Evolutionary conservation across 2,113 vertebrate genomes (phyloP), one percentile per base, ranked within the genome.

Genomic region (Paratilapia polleni): DNA sequence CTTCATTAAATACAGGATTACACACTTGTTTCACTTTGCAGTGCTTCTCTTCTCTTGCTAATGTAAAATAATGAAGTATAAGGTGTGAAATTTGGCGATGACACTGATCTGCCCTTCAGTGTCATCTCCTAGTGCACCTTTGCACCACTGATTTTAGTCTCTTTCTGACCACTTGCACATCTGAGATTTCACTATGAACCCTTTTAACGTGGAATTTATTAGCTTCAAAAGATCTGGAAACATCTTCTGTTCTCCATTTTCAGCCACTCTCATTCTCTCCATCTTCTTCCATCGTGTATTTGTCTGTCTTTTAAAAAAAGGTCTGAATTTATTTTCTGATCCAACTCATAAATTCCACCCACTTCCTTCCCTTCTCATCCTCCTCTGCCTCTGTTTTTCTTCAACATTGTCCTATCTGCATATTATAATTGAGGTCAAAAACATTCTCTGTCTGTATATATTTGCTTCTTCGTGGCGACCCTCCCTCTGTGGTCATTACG

Each of bases 391-490:
- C 58, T 4, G 15, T 74, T 74, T 10, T 28, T 56, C 24, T 24
- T 34, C 60, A 4, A 24, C 38, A 4, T 57, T 3, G 20, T 80
- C n/a, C 62, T 43, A 88, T 90, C 89, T 88, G 28, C 80, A 86
- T 88, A 78, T 81, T 62, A 81, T 84, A 86, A 90, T 88, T 81
- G 86, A 90, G 83, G 86, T 81, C 31, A 74, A 77, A 15, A 63
- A 59, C 80, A 0, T 75, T 34, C 19, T 63, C 43, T 8, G 41
- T 38, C 60, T 83, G 38, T 70, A 41, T 54, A 1, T 20, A 61
- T 78, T 58, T 74, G 81, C 52, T 36, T 5, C 14, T 68, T 43
- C 15, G 5, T 43, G 74, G 78, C 20, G 81, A 84, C 73, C 83
- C 81, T 36, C 38, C 43, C 24, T 54, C 47, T n/a, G 22, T 26